A percentile compares a stretch with the other conserved stretches of the same genome.
Conservation (phyloP, 2,113 vertebrate genomes). For the Acrocephalus arundinaceus region DNA sequence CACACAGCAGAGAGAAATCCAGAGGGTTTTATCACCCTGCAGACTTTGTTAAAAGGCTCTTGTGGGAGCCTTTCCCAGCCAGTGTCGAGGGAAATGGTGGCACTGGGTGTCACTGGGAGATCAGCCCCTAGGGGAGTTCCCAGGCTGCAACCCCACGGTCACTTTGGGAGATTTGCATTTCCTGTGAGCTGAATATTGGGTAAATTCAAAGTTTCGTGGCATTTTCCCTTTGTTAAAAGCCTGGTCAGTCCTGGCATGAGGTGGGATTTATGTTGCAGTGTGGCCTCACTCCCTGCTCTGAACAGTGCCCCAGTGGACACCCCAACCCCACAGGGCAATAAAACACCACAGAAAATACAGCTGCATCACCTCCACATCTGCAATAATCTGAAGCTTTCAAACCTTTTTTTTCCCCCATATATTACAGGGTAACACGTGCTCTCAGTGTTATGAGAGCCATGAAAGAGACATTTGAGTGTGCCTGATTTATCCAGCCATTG, state of each 20-base stretch:
- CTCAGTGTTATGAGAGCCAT: not conserved
- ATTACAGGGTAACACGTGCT: not conserved
- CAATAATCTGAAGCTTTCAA: not conserved
- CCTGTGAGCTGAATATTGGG: not conserved
- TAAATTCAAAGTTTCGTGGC: not conserved
- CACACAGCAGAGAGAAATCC: not conserved
- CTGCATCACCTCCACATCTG: not conserved
- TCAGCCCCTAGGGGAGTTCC: accelerated
- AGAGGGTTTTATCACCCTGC: not conserved
- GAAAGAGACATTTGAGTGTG: not conserved
- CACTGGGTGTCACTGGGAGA: not conserved
- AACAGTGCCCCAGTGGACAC: not conserved
- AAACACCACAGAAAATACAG: not conserved
- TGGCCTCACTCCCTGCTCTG: not conserved
- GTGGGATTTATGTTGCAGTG: not conserved
- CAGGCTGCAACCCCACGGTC: accelerated
- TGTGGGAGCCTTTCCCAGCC: not conserved
- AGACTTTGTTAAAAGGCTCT: not conserved
- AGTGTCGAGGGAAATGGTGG: accelerated
- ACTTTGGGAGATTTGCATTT: not conserved
- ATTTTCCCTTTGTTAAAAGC: not conserved
- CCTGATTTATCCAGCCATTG: not conserved
- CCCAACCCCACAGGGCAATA: not conserved
- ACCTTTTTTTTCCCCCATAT: not conserved
- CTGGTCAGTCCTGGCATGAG: not conserved